Evolutionary conservation across 1,140 invertebrate genomes (phyloP), one percentile per base, ranked within the genome.

Genomic region (Papilio xuthus): DNA sequence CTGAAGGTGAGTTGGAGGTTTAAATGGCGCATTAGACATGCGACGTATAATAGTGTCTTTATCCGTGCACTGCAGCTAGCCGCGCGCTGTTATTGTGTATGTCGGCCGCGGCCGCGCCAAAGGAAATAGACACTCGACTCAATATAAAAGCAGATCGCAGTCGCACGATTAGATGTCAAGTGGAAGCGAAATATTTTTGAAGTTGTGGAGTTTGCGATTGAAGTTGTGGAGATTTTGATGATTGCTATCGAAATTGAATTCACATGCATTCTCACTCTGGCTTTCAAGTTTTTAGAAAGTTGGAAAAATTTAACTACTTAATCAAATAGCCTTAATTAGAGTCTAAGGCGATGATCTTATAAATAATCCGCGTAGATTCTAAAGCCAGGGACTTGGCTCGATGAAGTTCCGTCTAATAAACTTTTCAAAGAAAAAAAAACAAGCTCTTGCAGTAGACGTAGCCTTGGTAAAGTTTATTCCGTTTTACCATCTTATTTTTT

Each of bases 371-470:
- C 60, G 18, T 32, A 67, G 60, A 28, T 67, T 67, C 10, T 28
- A 28, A 67, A 26, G 23, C 13, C 56, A 12, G 56, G 20, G 26
- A 15, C 60, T 60, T 13, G 23, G 1, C 26, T 28, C 26, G 12
- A 18, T 67, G 26, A 67, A 32, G 23, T 67, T 18, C 60, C 60
- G 60, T 67, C 26, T 67, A 26, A 67, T 28, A 67, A 23, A 60
- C 26, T 18, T 67, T 28, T 32, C 3, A 67, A 28, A 28, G 56
- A 67, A 67, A 67, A 18, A 63, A 67, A 23, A 60, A 26, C 23
- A 60, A 67, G 26, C 3, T 67, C 60, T 26, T 15, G 12, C 13
- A 67, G 3, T 67, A 32, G 20, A 60, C 23, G 9, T 13, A 60
- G 26, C 26, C 60, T 67, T 18, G 23, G 4, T 32, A 32, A 28